Percentiles rank a stretch among this genome's conserved stretches.
These are phyloP conservation scores for Dendrocincla tyrannina DNA, from an alignment of 2,797 vertebrate species.

Conservation along the genomic window DNA sequence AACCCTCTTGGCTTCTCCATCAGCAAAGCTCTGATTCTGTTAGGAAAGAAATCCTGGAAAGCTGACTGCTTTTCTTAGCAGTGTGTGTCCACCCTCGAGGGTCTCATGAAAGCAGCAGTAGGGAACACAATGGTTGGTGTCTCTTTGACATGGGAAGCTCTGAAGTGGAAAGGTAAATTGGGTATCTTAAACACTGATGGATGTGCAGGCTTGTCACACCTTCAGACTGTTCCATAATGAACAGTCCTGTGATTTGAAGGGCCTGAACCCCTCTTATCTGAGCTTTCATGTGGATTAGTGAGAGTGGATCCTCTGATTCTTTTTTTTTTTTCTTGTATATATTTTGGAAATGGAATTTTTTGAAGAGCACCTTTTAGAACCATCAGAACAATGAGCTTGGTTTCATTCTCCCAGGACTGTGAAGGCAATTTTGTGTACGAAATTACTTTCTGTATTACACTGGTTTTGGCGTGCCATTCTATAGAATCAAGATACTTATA, in stretches of 20 bases:
- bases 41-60: neutral
- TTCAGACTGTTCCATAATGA: neutral
- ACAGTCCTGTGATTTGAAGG: neutral
- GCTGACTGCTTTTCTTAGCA: neutral
- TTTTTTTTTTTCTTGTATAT: neutral
- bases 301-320: neutral
- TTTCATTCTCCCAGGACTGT: neutral
- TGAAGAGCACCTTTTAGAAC: neutral
- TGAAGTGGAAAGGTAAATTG: neutral
- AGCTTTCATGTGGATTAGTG: neutral
- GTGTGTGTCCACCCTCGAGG: accelerated
- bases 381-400: neutral
- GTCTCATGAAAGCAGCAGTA: accelerated
- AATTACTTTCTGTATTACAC: neutral
- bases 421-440: neutral
- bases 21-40: neutral
- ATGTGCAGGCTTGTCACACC: neutral
- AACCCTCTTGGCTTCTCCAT: neutral
- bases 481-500: neutral
- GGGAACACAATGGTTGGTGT: neutral
- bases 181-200: neutral
- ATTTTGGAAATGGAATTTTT: neutral
- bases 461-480: neutral
- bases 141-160: neutral
- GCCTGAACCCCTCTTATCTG: neutral